Evolutionary conservation across 1,140 invertebrate species (phyloP).

Genomic region (Calephelis virginiensis): DNA sequence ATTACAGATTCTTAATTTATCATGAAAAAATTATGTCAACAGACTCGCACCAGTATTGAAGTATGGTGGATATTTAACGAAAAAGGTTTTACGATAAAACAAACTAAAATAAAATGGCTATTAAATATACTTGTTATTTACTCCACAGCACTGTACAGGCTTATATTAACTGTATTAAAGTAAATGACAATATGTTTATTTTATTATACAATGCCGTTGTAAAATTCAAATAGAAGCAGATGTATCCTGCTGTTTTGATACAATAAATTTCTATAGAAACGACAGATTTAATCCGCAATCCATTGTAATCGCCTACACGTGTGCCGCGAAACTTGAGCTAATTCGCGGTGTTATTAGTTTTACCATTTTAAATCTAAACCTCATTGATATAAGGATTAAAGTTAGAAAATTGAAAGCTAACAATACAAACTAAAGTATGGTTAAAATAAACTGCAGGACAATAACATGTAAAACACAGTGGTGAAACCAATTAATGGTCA

Average conservation of each 20-base stretch:
- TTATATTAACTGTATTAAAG: neutral
- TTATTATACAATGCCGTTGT: neutral
- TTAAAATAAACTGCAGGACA: neutral
- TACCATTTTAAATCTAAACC: constrained; percentile 2
- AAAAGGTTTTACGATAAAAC: neutral
- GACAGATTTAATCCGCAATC: constrained; percentile 27
- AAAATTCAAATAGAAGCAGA: constrained; percentile 20
- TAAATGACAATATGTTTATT: neutral
- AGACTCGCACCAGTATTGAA: too few species aligned
- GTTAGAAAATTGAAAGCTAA: neutral
- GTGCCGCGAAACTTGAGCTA: constrained; percentile 30
- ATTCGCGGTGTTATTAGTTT: constrained; percentile 13
- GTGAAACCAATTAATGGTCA: too few species aligned
- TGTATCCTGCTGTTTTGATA: constrained; percentile 26
- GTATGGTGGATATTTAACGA: neutral
- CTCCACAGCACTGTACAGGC: neutral
- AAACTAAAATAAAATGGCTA: neutral
- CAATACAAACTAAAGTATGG: neutral
- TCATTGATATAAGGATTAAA: neutral
- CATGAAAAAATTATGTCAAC: too few species aligned
- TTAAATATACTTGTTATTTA: neutral
- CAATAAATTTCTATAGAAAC: constrained; percentile 35
- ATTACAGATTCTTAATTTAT: too few species aligned
- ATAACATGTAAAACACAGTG: too few species aligned
- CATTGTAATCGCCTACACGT: constrained; percentile 38